Conservation (phyloP, 1,140 invertebrate species). For the Riptortus pedestris region DNA sequence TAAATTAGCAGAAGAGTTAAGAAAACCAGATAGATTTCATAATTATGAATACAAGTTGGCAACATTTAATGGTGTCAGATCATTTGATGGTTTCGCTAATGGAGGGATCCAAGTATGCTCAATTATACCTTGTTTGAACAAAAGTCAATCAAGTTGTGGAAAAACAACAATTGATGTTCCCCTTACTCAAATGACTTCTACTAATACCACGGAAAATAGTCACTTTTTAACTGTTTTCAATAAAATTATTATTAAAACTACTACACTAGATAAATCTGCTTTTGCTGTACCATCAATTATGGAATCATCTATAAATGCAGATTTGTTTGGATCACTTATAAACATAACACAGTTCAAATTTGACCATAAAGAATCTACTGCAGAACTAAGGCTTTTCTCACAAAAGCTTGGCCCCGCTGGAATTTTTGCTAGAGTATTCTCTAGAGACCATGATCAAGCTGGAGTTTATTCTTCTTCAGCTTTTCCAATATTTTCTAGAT, state of each 20-base stretch:
- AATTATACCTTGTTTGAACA: background rate
- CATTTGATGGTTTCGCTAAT: background rate
- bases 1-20: background rate
- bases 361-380: background rate
- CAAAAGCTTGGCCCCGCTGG: background rate
- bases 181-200: background rate
- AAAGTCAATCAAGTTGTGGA: slow-evolving; percentile 1
- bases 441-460: too few species aligned
- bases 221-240: background rate
- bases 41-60: background rate
- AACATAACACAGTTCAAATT: background rate
- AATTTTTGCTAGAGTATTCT: background rate
- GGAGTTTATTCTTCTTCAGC: too few species aligned
- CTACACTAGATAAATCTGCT: background rate
- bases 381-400: background rate
- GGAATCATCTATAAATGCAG: background rate
- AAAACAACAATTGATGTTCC: background rate
- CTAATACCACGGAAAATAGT: background rate
- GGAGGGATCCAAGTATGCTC: slow-evolving; percentile 8
- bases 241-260: background rate
- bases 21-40: background rate
- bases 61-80: slow-evolving; percentile 4
- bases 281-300: background rate
- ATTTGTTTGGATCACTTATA: background rate
- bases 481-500: too few species aligned